Conservation (phyloP, 2,797 vertebrate species). For the Pygocentrus nattereri region DNA sequence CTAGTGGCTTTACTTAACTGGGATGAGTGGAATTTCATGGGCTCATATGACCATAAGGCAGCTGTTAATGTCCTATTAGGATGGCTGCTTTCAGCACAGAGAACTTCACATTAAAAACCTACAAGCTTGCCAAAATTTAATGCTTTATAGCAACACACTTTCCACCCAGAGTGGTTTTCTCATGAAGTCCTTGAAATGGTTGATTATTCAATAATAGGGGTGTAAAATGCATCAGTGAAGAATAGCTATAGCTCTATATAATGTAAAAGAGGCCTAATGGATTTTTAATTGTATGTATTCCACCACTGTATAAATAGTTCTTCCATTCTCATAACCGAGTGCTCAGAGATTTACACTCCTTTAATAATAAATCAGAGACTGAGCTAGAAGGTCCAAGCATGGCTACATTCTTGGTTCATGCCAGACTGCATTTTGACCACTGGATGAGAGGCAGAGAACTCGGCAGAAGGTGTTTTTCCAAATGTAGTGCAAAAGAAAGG, state of each 20-base stretch:
- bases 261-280: no score
- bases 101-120: conserved; percentile 3
- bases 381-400: background rate
- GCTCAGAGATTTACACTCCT: no score
- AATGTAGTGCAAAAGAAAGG: background rate
- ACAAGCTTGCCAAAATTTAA: background rate
- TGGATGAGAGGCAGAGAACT: no score
- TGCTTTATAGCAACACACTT: background rate
- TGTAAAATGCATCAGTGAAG: background rate
- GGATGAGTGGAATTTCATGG: conserved; percentile 9
- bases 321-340: no score
- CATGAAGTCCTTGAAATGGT: background rate
- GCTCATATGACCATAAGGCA: conserved; percentile 45
- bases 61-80: conserved; percentile 46
- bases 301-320: no score
- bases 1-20: conserved; percentile 24
- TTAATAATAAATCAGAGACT: background rate
- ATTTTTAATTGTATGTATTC: no score
- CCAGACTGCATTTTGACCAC: background rate
- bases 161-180: background rate
- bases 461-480: no score
- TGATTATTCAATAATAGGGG: background rate
- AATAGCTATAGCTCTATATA: no score
- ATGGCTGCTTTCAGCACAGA: background rate
- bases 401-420: no score